A percentile compares a stretch with the other conserved stretches of the same genome.
Evolutionary conservation across 2,888 invertebrate genomes (phyloP).

Genomic region (Shargacucullia verbasci): DNA sequence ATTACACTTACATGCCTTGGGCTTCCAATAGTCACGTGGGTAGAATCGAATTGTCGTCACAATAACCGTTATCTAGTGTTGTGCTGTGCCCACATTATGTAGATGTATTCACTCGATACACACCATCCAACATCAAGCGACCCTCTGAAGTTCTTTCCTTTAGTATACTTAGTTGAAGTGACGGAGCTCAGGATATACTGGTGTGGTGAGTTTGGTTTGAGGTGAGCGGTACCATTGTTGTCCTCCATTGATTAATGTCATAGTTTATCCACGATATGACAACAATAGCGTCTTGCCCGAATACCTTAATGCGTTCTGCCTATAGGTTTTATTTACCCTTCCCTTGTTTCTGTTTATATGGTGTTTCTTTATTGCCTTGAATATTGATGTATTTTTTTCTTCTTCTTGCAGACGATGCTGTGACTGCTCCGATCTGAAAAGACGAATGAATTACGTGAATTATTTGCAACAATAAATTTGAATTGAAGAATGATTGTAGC

Average conservation of each 20-base stretch:
- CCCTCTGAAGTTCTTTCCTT: slow-evolving; percentile 37
- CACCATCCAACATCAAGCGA: slow-evolving; percentile 60
- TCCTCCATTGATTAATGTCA: slow-evolving; percentile 83
- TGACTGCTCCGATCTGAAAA: slow-evolving; percentile 34
- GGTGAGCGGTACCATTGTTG: slow-evolving; percentile 84
- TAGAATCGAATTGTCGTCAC: slow-evolving; percentile 70
- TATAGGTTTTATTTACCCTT: slow-evolving; percentile 81
- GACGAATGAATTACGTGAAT: slow-evolving; percentile 31
- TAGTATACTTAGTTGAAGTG: slow-evolving; percentile 15
- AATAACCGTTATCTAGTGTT: slow-evolving; percentile 77
- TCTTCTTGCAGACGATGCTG: slow-evolving; percentile 61
- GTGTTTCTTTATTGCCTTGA: slow-evolving; percentile 63
- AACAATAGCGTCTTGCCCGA: slow-evolving; percentile 85
- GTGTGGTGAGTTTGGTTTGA: slow-evolving; percentile 70
- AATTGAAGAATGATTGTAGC: slow-evolving; percentile 8
- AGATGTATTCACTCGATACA: slow-evolving; percentile 75
- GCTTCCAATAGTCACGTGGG: slow-evolving; percentile 67
- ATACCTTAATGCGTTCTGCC: slow-evolving; percentile 81
- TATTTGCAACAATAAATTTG: slow-evolving; percentile 27
- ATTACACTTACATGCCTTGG: slow-evolving; percentile 22
- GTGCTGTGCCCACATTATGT: slow-evolving; percentile 73
- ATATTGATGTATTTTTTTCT: slow-evolving; percentile 54
- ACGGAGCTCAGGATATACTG: slow-evolving; percentile 64
- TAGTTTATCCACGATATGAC: slow-evolving; percentile 88
- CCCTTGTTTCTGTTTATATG: slow-evolving; percentile 73